Evolutionary conservation across 2,113 vertebrate species (phyloP), one percentile per base, ranked within the genome.

Genomic region (Poeciliopsis prolifica): DNA sequence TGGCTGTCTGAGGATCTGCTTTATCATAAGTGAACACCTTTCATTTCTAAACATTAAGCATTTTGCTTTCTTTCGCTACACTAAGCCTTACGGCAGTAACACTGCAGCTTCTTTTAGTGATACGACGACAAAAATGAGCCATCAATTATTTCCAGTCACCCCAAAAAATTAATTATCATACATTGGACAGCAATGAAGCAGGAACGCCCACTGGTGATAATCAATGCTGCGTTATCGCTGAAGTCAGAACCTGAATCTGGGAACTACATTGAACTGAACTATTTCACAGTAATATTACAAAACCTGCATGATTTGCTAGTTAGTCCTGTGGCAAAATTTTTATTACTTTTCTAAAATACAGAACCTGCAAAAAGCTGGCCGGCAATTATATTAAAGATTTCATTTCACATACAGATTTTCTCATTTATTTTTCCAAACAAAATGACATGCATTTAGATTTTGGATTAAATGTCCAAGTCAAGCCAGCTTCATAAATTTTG

Each of bases 1-100:
- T 26, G 14, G 15, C 28, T 67, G 72, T 82, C 82, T 83, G 70
- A 37, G 61, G 64, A 40, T 65, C 64, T 67, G 35, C 7, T 26
- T 37, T 37, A 37, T 37, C 35, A 42, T 73, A 78, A 80, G 79
- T 54, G 70, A 82, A 48, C 3, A 4, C 22, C 13, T 5, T 51
- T 58, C 68, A 40, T 77, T 40, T 40, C 30, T 29, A 35, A 77
- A 48, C 74, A 74, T 61, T 40, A 15, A 61, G 58, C 19, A 75
- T 48, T 66, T 31, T 60, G 70, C 33, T 63, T 63, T 61, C 29
- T 14, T 19, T 60, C 63, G 61, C 66, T 54, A 67, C 67, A 79
- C 35, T 48, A 60, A 54, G 80, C 42, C 75, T 72, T 35, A 70
- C 33, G 33, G 31, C 64, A 79, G n/a, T 19, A 35, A 60, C 65